Base-by-base conservation (phyloP, 2,113 vertebrate genomes). In the Ivindomyrus marchei region DNA sequence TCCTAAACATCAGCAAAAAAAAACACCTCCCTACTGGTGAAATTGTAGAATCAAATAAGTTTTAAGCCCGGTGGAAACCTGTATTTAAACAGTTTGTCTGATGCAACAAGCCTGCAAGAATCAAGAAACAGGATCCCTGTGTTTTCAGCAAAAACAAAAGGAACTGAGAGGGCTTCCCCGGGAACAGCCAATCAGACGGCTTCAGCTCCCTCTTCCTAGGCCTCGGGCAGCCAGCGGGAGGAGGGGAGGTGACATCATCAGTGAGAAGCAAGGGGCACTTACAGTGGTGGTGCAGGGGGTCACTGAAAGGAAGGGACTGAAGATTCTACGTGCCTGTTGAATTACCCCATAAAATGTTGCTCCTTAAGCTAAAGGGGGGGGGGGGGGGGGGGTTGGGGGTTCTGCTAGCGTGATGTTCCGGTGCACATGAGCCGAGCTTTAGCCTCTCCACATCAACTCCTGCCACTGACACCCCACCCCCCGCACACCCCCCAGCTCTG, bases 31-130 rank as follows among this genome's bases (percentile, higher is more conserved):
- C 90, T 93, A 87, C 91, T 89, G 86, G 89, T 31, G 17, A 52
- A 88, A 92, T 93, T 91, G 88, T 77, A 77, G 90, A 84, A 90
- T 49, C 89, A 88, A 91, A 90, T 47, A 94, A 93, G 89, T 91
- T 39, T 92, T 92, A 90, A 90, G 89, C 70, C 27, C 50, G 91
- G 92, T 88, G 87, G 93, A 94, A 94, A 92, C 83, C 42, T 87
- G 93, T 94, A 95, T 96, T 96, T 95, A 95, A 88, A 94, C 85
- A 93, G 94, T 94, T 91, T 91, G 93, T 93, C 96, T 96, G 95
- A 96, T 95, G 95, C 95, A 96, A 96, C 90, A 92, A 9, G 85
- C 92, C 93, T 93, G 95, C 94, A 96, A 96, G 92, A 94, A 91
- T 53, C 91, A 88, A 89, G 94, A 95, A 95, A 95, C 89, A 46